Percentiles rank a stretch among this genome's conserved stretches.
These are phyloP conservation scores for Axinella damicornis DNA, from an alignment of 37 sponge, comb jelly and placozoan genomes.

Conservation along the genomic window DNA sequence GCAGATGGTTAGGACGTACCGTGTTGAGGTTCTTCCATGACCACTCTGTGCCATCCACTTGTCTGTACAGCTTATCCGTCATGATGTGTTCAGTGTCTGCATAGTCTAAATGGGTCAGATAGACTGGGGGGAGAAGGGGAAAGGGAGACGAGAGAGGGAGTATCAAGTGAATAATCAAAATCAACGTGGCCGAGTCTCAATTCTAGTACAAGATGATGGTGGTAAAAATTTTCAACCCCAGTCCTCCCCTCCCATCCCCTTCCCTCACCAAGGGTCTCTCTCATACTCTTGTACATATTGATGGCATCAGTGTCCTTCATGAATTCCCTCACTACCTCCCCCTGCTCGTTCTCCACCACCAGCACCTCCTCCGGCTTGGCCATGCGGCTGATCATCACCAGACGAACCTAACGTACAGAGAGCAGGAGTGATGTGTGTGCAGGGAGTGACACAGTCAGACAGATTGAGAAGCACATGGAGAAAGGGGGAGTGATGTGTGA, in stretches of 20 bases:
- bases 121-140: slow-evolving; percentile 62
- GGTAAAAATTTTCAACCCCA: no score
- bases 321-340: slow-evolving; percentile 98
- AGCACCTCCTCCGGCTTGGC: slow-evolving; percentile 99
- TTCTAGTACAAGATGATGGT: no score
- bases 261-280: slow-evolving; percentile 92
- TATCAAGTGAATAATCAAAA: no score
- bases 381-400: slow-evolving; percentile 96
- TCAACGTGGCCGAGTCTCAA: no score
- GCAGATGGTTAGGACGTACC: slow-evolving; percentile 35
- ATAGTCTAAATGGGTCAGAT: slow-evolving; percentile 95
- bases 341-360: slow-evolving; percentile 99
- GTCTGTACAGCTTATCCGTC: slow-evolving; percentile 94
- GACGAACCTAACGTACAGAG: slow-evolving; percentile 93
- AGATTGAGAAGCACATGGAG: no score
- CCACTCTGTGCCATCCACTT: slow-evolving; percentile 97
- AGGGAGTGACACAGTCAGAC: no score
- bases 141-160: slow-evolving; percentile 3
- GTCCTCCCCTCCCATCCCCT: no score
- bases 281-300: slow-evolving; percentile 99
- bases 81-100: slow-evolving; percentile 95
- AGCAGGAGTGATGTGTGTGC: not conserved
- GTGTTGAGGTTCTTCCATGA: slow-evolving; percentile 99
- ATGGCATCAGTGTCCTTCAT: slow-evolving; percentile 99
- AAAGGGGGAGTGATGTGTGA: no score